Percentiles rank a stretch among this genome's conserved stretches.
These are phyloP conservation scores for Drosophila nigromelanica DNA, from an alignment of 1,140 invertebrate species.

Conservation along the genomic window DNA sequence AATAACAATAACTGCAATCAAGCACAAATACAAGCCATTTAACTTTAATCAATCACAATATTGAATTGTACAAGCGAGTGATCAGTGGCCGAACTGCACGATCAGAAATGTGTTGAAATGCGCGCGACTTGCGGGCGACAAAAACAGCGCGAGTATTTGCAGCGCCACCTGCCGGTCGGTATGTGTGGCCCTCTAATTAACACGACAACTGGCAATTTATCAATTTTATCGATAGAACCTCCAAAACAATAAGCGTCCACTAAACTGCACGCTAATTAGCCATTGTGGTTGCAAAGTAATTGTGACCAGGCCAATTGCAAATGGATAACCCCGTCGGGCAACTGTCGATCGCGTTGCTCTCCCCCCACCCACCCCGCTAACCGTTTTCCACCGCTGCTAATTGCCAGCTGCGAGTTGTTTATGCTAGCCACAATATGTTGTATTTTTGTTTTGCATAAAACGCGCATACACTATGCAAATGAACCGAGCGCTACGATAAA, in stretches of 20 bases:
- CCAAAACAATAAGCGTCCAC: slow-evolving; percentile 28
- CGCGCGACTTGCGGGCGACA: slow-evolving; percentile 36
- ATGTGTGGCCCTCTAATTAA: slow-evolving; percentile 44
- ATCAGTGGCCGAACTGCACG: slow-evolving; percentile 5
- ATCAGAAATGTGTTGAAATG: slow-evolving; percentile 34
- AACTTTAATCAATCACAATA: slow-evolving; percentile 41
- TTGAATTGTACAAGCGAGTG: slow-evolving; percentile 21
- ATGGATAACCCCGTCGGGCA: slow-evolving; percentile 27
- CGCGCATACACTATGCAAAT: slow-evolving; percentile 71
- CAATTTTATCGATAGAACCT: slow-evolving; percentile 52
- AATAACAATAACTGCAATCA: slow-evolving; percentile 63
- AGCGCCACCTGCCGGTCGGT: slow-evolving; percentile 56
- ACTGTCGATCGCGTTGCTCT: not conserved
- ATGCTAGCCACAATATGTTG: slow-evolving; percentile 42
- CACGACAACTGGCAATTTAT: slow-evolving; percentile 58
- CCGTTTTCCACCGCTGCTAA: slow-evolving; percentile 27
- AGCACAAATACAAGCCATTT: slow-evolving; percentile 52
- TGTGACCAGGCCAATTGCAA: slow-evolving; percentile 22
- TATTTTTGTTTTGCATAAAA: slow-evolving; percentile 15
- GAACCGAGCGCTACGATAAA: slow-evolving; percentile 40
- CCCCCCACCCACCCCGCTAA: not conserved
- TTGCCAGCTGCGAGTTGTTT: slow-evolving; percentile 55
- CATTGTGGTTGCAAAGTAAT: slow-evolving; percentile 2
- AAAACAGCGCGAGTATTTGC: slow-evolving; percentile 31
- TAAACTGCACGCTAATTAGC: slow-evolving; percentile 33